Evolutionary conservation across 1,140 invertebrate species (phyloP).

Genomic region (Saccostrea cuccullata): DNA sequence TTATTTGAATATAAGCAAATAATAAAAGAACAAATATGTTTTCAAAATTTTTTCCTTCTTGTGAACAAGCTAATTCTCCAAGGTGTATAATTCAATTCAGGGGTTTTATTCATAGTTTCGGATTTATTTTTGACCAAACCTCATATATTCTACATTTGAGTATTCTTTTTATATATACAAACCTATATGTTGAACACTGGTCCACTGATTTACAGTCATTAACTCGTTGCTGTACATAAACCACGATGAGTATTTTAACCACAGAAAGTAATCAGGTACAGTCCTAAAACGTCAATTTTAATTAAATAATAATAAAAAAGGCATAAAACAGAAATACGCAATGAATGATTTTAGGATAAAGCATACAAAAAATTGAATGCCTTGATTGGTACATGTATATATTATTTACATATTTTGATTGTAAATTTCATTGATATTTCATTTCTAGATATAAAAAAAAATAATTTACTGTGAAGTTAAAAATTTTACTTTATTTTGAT

Average conservation of each 20-base stretch:
- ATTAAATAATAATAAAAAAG: no score
- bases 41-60: neutral
- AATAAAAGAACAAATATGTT: neutral
- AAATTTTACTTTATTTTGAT: no score
- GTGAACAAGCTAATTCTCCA: no score
- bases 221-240: conserved; percentile 96
- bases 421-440: no score
- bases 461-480: no score
- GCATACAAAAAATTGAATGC: no score
- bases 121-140: neutral
- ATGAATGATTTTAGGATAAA: no score
- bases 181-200: conserved; percentile 68
- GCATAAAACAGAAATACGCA: no score
- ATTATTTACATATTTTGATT: no score
- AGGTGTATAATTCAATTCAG: neutral
- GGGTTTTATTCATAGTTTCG: neutral
- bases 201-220: conserved; percentile 94
- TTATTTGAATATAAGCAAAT: neutral
- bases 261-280: conserved; percentile 82
- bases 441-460: no score
- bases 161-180: neutral
- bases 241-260: conserved; percentile 96
- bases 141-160: neutral
- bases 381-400: no score
- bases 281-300: conserved; percentile 38